A percentile compares a stretch with the other conserved stretches of the same genome.
These are phyloP conservation scores for Acanthosepion pharaonis DNA, from an alignment of 2,888 invertebrate species.

Conservation along the genomic window DNA sequence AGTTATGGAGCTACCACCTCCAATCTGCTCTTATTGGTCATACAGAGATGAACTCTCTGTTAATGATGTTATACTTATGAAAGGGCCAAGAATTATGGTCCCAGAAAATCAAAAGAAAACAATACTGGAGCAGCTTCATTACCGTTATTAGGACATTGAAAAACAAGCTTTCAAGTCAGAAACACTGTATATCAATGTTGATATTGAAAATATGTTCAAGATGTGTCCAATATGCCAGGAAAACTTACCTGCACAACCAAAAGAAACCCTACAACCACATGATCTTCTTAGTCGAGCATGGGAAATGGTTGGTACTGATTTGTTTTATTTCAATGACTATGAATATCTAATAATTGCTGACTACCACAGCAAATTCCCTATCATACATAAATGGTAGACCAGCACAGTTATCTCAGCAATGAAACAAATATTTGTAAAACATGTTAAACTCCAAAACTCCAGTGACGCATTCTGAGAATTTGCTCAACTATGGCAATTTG, in stretches of 20 bases:
- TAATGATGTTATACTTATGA: conserved; percentile 51
- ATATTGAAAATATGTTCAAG: conserved; percentile 48
- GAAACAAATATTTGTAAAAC: conserved; percentile 45
- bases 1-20: background rate
- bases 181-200: conserved; percentile 50
- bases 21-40: conserved; percentile 48
- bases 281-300: conserved; percentile 48
- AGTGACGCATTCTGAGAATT: conserved; percentile 42
- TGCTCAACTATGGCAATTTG: conserved; percentile 11
- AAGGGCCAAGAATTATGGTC: conserved; percentile 49
- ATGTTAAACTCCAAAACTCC: conserved; percentile 48
- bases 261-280: conserved; percentile 48
- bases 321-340: conserved; percentile 49
- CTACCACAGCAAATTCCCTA: conserved; percentile 48
- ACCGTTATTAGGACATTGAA: conserved; percentile 50
- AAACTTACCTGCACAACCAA: conserved; percentile 47
- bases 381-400: conserved; percentile 33
- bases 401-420: background rate
- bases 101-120: conserved; percentile 47
- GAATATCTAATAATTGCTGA: conserved; percentile 50
- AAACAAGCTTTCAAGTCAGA: conserved; percentile 49
- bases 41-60: conserved; percentile 50
- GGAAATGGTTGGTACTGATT: conserved; percentile 52
- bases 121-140: conserved; percentile 51
- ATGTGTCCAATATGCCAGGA: conserved; percentile 45